phyloP scores from a whole-genome alignment of 2,797 vertebrate species.

The Tadarida brasiliensis region DNA sequence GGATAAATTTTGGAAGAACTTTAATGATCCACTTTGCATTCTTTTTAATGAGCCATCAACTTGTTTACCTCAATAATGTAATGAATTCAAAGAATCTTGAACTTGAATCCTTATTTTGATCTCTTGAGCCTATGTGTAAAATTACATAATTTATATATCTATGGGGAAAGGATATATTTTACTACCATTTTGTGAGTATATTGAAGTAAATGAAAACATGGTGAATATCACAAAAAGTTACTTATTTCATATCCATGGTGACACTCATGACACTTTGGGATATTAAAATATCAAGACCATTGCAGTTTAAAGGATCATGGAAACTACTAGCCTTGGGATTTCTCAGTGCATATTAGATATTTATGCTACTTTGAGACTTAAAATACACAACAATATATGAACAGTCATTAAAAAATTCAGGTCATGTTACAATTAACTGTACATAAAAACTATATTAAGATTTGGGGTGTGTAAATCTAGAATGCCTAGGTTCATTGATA shows the following conservation, averaged over 20 bases:
- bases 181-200: neutral
- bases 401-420: neutral
- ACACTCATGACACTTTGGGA: neutral
- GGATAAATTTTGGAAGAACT: slow-evolving; percentile 32
- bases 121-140: slow-evolving; percentile 64
- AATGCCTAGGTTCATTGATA: neutral
- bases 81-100: slow-evolving; percentile 69
- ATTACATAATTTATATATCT: slow-evolving; percentile 45
- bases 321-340: neutral
- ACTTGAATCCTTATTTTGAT: slow-evolving; percentile 72
- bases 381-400: neutral
- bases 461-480: neutral
- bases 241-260: neutral
- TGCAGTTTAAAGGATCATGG: neutral
- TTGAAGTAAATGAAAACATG: slow-evolving; percentile 28
- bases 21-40: slow-evolving; percentile 49
- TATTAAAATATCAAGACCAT: neutral
- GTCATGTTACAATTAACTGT: neutral
- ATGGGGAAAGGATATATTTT: slow-evolving; percentile 33
- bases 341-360: neutral
- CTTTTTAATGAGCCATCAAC: slow-evolving; percentile 43
- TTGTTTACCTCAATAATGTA: slow-evolving; percentile 72
- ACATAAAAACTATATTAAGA: neutral
- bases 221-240: slow-evolving; percentile 14
- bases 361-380: slow-evolving; percentile 42